phyloP scores from a whole-genome alignment of 2,888 invertebrate genomes.

The Pheosia gnoma region DNA sequence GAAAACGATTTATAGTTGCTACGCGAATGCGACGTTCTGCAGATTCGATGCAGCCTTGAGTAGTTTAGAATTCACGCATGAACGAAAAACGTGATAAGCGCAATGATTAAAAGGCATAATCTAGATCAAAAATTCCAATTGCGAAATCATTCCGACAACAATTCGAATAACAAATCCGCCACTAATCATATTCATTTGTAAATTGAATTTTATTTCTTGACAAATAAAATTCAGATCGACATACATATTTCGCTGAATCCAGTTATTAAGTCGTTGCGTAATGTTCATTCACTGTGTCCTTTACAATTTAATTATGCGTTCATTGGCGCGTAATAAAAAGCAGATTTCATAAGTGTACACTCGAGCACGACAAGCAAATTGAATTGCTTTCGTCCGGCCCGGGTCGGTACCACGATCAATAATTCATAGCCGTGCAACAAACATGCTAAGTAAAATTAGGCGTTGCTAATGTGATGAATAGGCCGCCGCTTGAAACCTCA shows the following conservation, averaged over 20 bases:
- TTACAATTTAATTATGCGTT: background rate
- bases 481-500: conserved; percentile 50
- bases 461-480: conserved; percentile 41
- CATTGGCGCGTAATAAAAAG: background rate
- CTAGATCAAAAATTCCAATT: background rate
- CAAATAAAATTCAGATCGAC: background rate
- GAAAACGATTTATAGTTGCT: background rate
- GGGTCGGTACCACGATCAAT: background rate
- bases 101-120: background rate
- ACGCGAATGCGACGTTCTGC: conserved; percentile 17
- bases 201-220: no score
- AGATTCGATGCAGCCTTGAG: conserved; percentile 6
- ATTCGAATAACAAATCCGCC: background rate
- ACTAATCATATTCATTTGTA: no score
- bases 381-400: background rate
- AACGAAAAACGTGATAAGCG: background rate
- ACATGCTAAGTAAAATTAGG: conserved; percentile 10
- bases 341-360: background rate
- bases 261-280: background rate
- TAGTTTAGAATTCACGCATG: background rate
- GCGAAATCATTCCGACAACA: background rate
- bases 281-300: background rate
- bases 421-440: conserved; percentile 9
- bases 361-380: background rate
- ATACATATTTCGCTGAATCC: background rate